Evolutionary conservation across 2,797 vertebrate species (phyloP), one percentile per base, ranked within the genome.

Genomic region (Threskiornis aethiopicus): DNA sequence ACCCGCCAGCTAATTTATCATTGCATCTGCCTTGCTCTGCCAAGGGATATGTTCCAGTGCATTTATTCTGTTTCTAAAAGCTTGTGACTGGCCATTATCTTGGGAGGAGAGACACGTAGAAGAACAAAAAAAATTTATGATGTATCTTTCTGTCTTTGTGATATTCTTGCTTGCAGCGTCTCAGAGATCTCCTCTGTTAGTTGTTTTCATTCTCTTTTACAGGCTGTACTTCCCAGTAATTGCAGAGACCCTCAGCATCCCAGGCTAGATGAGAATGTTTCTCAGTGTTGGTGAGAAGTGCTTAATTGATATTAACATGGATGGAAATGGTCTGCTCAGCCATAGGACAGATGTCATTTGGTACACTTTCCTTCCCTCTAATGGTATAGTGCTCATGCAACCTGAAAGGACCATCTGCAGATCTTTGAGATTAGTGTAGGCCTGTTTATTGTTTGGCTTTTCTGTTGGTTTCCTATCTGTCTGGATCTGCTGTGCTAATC

Each of bases 341-440:
- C 84, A 72, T 18, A 83, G 54, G 82, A 89, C 76, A 91, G 84
- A 94, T 8, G 12, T 96, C 82, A 89, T 91, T 94, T 83, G 76
- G 69, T 92, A 72, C 47, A 42, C 31, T 87, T 78, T 66, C 71
- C 39, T 94, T 87, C 57, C 41, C 33, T 89, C 41, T 92, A 72
- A 95, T 69, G 54, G 26, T 78, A 10, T 22, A 92, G 75, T 80
- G 89, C 35, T 84, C 78, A 87, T 85, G 57, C 79, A 83, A 85
- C 90, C 90, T 92, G 87, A 94, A 97, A 95, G 65, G 79, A 96
- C 87, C 89, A 96, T 89, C 90, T 96, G 95, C 71, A 96, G 92
- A 96, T 95, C 82, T 93, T 19, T 72, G 87, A 95, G 96, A 96
- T 97, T 97, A 97, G 59, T 62, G 51, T 39, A 88, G 82, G 72